Percentiles rank a stretch among this genome's conserved stretches.
Conservation (phyloP, 2,113 vertebrate genomes). For the Seriola aureovittata region DNA sequence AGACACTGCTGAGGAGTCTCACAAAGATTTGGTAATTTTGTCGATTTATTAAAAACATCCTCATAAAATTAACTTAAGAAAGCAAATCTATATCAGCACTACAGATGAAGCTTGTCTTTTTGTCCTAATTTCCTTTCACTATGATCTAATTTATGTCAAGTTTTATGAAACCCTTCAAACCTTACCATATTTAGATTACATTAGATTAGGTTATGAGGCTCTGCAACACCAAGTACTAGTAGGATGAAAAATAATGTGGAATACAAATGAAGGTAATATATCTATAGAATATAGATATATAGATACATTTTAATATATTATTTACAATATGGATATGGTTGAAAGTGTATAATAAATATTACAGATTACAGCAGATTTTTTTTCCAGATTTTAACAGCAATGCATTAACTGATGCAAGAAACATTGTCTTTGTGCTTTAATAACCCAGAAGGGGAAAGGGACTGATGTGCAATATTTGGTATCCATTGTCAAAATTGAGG, state of each 20-base stretch:
- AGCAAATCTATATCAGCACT: not conserved
- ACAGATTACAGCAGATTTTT: not conserved
- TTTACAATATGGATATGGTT: not conserved
- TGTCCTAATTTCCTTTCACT: not conserved
- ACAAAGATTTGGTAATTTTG: not conserved
- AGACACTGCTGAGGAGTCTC: not conserved
- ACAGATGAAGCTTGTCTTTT: not conserved
- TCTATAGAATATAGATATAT: too few species aligned
- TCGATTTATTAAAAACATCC: not conserved
- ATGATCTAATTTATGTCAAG: not conserved
- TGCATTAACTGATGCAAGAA: conserved; percentile 3
- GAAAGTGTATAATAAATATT: not conserved
- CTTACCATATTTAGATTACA: not conserved
- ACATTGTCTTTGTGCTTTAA: conserved; percentile 16
- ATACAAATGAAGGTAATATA: not conserved
- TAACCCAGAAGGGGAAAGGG: conserved; percentile 28
- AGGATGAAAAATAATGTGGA: not conserved
- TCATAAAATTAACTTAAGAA: not conserved
- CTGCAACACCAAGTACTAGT: not conserved
- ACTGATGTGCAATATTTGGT: conserved; percentile 55
- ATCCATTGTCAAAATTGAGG: conserved; percentile 54
- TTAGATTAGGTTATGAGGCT: not conserved
- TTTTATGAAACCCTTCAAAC: not conserved
- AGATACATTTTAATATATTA: not conserved
- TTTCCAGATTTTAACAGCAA: not conserved